These are phyloP conservation scores for Ctenodactylus gundi DNA, from an alignment of 2,113 vertebrate species.

Conservation along the genomic window DNA sequence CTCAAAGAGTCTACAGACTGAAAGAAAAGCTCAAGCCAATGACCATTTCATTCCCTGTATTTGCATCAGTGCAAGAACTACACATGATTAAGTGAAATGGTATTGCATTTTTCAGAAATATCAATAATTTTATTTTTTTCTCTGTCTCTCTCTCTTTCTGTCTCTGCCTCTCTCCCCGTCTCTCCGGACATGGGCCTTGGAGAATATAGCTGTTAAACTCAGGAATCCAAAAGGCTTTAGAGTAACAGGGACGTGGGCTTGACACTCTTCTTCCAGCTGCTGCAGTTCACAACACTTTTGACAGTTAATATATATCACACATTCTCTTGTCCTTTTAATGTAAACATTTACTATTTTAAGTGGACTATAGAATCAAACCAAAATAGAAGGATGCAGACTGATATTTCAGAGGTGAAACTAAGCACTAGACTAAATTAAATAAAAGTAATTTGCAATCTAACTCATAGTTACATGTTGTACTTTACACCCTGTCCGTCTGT, in stretches of 20 bases:
- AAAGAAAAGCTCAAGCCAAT: background rate
- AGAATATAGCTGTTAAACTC: slow-evolving; percentile 71
- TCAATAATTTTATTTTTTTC: background rate
- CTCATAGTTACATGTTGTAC: slow-evolving; percentile 46
- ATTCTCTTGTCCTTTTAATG: slow-evolving; percentile 85
- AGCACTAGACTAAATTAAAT: slow-evolving; percentile 80
- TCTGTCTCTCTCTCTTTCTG: background rate
- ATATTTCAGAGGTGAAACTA: slow-evolving; percentile 81
- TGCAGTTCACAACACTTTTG: slow-evolving; percentile 86
- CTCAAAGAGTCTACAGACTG: too few species aligned
- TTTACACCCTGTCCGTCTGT: background rate
- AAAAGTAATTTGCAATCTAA: slow-evolving; percentile 70
- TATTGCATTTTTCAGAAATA: background rate
- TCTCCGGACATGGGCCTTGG: background rate
- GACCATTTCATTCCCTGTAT: background rate
- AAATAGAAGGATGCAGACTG: slow-evolving; percentile 82
- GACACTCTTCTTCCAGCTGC: slow-evolving; percentile 85
- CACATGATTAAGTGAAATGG: slow-evolving; percentile 4
- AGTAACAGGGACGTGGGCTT: slow-evolving; percentile 54
- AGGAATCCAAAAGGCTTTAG: slow-evolving; percentile 71
- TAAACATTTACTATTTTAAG: slow-evolving; percentile 89
- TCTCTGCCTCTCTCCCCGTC: background rate
- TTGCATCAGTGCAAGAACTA: background rate
- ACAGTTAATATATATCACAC: slow-evolving; percentile 87
- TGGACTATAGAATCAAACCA: slow-evolving; percentile 82